phyloP scores from a whole-genome alignment of 1,140 invertebrate species.

The Hyles vespertilio region DNA sequence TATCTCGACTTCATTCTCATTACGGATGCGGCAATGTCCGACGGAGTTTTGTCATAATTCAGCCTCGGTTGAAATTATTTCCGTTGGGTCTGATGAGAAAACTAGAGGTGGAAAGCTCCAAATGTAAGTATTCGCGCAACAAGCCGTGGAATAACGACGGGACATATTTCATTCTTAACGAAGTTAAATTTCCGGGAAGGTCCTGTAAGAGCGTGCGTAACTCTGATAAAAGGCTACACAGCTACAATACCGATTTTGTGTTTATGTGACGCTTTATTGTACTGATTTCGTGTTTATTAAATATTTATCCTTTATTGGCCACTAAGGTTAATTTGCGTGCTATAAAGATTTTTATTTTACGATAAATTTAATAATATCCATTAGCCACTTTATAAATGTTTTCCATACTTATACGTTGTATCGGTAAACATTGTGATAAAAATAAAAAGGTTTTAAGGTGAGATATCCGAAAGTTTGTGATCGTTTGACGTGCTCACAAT shows the following conservation, averaged over 20 bases:
- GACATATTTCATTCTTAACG: constrained; percentile 73
- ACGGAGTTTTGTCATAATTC: constrained; percentile 74
- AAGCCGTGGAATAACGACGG: constrained; percentile 69
- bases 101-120: constrained; percentile 70
- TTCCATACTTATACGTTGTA: neutral
- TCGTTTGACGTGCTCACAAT: constrained; percentile 58
- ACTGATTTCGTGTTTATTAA: constrained; percentile 1
- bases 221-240: constrained; percentile 62
- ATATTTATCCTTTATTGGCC: constrained; percentile 1
- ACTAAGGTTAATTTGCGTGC: neutral
- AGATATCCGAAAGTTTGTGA: constrained; percentile 37
- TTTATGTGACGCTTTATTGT: constrained; percentile 34
- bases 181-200: constrained; percentile 70
- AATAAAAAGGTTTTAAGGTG: constrained; percentile 17
- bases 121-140: constrained; percentile 72
- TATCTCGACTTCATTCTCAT: constrained; percentile 71
- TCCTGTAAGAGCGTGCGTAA: constrained; percentile 65
- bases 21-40: constrained; percentile 72
- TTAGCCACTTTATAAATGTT: no score
- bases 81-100: constrained; percentile 72
- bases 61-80: constrained; percentile 74
- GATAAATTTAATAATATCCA: neutral
- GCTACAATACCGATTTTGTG: constrained; percentile 48
- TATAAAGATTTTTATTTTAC: neutral
- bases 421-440: neutral